Evolutionary conservation across 1,140 invertebrate species (phyloP).

Genomic region (Ceratina calcarata): DNA sequence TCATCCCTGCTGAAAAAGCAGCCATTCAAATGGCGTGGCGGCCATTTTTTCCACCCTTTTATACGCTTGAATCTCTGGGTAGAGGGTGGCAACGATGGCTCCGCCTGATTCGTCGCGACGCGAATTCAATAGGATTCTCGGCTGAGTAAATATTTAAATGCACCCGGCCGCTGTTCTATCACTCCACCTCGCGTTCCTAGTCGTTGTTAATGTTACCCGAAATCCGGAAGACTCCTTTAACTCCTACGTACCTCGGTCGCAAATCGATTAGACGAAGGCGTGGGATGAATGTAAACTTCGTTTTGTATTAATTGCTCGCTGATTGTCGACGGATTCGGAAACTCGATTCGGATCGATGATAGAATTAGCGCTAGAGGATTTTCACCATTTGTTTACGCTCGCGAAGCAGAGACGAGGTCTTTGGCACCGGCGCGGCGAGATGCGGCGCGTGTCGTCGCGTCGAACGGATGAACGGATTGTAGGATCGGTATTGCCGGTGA

Average conservation of each 20-base stretch:
- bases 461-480: neutral
- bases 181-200: no score
- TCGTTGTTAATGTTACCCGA: slow-evolving; percentile 6
- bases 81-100: neutral
- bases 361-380: neutral
- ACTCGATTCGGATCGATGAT: neutral
- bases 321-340: neutral
- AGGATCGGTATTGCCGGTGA: neutral
- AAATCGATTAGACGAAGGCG: slow-evolving; percentile 5
- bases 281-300: neutral
- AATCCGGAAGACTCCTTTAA: neutral
- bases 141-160: slow-evolving; percentile 33
- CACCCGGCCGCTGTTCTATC: neutral
- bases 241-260: neutral
- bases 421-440: neutral
- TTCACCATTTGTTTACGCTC: neutral
- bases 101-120: neutral
- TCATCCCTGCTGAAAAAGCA: slow-evolving; percentile 31
- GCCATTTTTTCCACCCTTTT: neutral
- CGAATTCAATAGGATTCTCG: slow-evolving; percentile 12
- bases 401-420: neutral
- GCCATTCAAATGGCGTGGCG: neutral
- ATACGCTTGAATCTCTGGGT: neutral
- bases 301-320: slow-evolving; percentile 21
- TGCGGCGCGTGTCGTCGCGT: neutral